phyloP scores from a whole-genome alignment of 2,113 vertebrate species.

The Anarhynchus alexandrinus region DNA sequence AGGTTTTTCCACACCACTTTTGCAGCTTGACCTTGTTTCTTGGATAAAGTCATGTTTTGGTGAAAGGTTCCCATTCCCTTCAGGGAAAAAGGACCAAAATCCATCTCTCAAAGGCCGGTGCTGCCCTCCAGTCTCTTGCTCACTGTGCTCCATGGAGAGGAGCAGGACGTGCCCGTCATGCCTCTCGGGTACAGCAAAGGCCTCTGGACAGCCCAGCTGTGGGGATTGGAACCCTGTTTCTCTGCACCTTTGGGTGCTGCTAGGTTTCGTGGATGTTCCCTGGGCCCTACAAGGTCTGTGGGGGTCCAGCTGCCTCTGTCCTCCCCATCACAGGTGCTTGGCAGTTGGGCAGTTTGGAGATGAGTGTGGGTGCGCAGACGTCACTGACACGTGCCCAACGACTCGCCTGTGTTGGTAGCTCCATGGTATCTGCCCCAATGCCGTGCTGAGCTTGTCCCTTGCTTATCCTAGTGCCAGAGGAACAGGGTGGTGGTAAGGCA shows the following conservation, averaged over 20 bases:
- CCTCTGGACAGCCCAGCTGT: not conserved
- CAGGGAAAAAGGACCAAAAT: not conserved
- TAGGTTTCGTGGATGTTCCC: not conserved
- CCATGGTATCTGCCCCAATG: not conserved
- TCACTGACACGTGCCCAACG: not conserved
- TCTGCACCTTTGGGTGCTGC: not conserved
- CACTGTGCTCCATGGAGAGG: not conserved
- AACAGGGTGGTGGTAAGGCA: not conserved
- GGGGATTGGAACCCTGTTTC: not conserved
- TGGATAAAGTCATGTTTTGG: not conserved
- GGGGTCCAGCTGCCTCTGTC: not conserved
- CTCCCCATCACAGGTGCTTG: not conserved
- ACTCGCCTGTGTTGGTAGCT: not conserved
- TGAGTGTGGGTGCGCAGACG: fast-evolving
- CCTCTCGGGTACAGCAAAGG: not conserved
- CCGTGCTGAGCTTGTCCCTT: not conserved
- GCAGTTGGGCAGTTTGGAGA: not conserved
- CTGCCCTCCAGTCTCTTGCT: not conserved
- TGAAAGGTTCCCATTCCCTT: not conserved
- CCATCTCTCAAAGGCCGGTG: not conserved
- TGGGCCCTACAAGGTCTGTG: not conserved
- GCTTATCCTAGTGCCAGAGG: not conserved
- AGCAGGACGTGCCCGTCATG: not conserved
- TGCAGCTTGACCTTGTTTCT: not conserved
- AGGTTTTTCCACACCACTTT: not conserved